Evolutionary conservation across 2,797 vertebrate species (phyloP).

Genomic region (Gymnothorax javanicus): DNA sequence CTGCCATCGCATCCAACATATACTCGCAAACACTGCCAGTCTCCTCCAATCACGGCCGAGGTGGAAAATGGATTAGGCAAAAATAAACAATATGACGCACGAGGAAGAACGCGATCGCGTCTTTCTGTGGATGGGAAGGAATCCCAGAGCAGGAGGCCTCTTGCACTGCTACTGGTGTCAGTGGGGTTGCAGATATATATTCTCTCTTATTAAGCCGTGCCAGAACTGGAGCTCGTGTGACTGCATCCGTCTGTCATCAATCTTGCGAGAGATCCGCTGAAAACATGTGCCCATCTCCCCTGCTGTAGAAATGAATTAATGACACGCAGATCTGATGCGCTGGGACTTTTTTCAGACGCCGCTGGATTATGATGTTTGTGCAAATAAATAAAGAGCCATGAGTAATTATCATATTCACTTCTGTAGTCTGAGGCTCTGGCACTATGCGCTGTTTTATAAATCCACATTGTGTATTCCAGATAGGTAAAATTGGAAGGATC

Average conservation of each 20-base stretch:
- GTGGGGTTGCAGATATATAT: background rate
- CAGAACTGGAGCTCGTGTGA: background rate
- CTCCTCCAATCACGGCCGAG: background rate
- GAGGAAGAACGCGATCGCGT: background rate
- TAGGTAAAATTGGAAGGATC: background rate
- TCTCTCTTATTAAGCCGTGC: conserved; percentile 4
- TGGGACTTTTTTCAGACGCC: background rate
- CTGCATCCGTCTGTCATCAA: background rate
- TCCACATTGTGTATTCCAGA: background rate
- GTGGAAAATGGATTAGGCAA: background rate
- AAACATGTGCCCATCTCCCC: background rate
- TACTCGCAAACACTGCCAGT: background rate
- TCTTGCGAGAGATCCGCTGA: background rate
- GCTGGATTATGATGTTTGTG: background rate
- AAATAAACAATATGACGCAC: background rate
- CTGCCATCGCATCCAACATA: background rate
- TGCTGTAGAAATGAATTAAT: conserved; percentile 18
- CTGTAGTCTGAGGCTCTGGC: background rate
- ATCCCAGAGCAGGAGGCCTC: conserved; percentile 33
- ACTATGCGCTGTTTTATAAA: too few species aligned
- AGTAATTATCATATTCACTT: background rate
- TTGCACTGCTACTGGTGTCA: conserved; percentile 39
- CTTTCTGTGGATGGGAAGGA: conserved; percentile 9
- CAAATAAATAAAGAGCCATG: background rate
- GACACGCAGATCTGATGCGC: background rate